These are phyloP conservation scores for Pygocentrus nattereri DNA, from an alignment of 2,797 vertebrate genomes.

Conservation along the genomic window DNA sequence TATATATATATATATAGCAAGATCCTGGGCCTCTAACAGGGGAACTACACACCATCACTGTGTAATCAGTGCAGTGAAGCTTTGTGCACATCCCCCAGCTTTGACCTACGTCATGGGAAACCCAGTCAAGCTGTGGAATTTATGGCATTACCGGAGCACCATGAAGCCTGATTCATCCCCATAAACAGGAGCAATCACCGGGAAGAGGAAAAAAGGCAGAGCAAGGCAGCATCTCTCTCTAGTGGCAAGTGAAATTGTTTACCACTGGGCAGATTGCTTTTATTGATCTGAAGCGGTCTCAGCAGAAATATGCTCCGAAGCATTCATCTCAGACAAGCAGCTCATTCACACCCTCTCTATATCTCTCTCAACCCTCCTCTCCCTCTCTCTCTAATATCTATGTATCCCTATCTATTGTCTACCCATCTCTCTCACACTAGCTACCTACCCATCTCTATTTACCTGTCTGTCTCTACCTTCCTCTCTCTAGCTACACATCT, in stretches of 20 bases:
- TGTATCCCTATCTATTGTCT: too few species aligned
- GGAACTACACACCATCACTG: too few species aligned
- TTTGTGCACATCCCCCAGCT: conserved; percentile 20
- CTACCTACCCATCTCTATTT: too few species aligned
- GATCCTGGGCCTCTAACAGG: too few species aligned
- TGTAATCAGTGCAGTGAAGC: not conserved
- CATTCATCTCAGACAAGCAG: too few species aligned
- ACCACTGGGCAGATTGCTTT: conserved; percentile 73
- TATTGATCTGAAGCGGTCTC: conserved; percentile 70
- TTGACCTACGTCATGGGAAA: not conserved
- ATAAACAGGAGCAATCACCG: conserved; percentile 33
- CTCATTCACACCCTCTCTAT: too few species aligned
- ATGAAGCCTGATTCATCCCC: conserved; percentile 10
- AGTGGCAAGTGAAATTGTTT: conserved; percentile 66
- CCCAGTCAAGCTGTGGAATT: conserved; percentile 3
- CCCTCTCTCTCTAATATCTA: too few species aligned
- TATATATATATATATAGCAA: too few species aligned
- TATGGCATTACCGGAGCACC: not conserved
- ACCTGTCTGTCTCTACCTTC: too few species aligned
- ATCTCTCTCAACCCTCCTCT: too few species aligned
- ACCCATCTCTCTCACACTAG: too few species aligned
- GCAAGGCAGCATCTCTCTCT: conserved; percentile 46
- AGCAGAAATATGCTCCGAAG: conserved; percentile 59
- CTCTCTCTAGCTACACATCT: too few species aligned
- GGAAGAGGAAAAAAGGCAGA: conserved; percentile 15